phyloP scores from a whole-genome alignment of 2,888 invertebrate genomes.

The Rhimphoctona megacephalus region DNA sequence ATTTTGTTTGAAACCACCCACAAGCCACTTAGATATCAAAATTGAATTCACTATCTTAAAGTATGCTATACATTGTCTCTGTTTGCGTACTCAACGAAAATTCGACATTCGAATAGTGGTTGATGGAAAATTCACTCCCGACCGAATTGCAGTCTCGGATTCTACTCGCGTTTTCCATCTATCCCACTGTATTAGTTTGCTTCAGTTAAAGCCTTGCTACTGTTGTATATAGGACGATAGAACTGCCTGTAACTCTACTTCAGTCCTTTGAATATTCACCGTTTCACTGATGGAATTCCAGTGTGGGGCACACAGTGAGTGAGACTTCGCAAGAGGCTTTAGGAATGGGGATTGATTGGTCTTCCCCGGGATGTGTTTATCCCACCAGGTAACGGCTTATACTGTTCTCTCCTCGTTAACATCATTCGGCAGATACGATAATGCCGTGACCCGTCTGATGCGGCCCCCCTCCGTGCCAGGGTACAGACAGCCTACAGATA shows the following conservation, averaged over 20 bases:
- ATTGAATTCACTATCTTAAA: constrained; percentile 28
- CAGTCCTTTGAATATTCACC: constrained; percentile 63
- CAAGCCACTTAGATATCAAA: constrained; percentile 32
- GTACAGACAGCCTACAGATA: constrained; percentile 7
- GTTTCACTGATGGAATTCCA: constrained; percentile 64
- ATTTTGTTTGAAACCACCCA: neutral
- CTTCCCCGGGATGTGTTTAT: constrained; percentile 51
- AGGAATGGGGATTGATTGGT: constrained; percentile 56
- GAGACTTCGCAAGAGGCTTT: constrained; percentile 47
- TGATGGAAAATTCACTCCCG: constrained; percentile 54
- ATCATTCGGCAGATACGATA: constrained; percentile 51
- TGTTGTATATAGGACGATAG: constrained; percentile 34
- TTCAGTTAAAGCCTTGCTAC: constrained; percentile 34
- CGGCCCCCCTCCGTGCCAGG: neutral
- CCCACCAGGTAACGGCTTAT: constrained; percentile 47
- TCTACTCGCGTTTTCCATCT: constrained; percentile 28
- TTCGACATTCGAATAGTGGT: constrained; percentile 54
- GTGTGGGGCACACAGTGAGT: constrained; percentile 53
- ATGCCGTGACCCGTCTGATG: constrained; percentile 32
- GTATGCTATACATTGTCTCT: constrained; percentile 37
- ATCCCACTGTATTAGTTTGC: constrained; percentile 62
- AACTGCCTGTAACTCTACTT: constrained; percentile 49
- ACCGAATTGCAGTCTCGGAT: constrained; percentile 48
- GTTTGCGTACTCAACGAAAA: constrained; percentile 47
- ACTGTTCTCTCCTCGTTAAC: constrained; percentile 49